Base-by-base conservation (phyloP, 2,113 vertebrate species). In the Neotoma lepida region DNA sequence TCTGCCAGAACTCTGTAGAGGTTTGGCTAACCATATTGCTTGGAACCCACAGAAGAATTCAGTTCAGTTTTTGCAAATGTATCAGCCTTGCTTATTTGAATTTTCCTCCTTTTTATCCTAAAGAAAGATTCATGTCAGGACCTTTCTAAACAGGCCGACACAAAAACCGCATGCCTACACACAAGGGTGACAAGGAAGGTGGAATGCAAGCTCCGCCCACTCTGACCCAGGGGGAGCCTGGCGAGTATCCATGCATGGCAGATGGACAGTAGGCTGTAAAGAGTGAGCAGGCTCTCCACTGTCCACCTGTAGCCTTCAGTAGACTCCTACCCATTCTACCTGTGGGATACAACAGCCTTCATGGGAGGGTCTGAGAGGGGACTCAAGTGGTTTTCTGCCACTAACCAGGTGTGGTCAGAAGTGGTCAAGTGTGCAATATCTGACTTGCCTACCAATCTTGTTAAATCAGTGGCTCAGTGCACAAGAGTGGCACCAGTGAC, bases 341-440 rank as follows among this genome's bases (percentile, higher is more conserved):
- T 33, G 41, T 58, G 49, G 51, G 33, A 24, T 44, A 26, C 41
- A 41, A 13, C 41, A 30, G 18, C 51, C 51, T 7, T 24, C 51
- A 78, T 44, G 13, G 17, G 63, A 39, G 35, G 3, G 24, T 13
- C 26, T 39, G 10, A 14, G n/a, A n/a, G 9, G 15, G 30, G 28
- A 22, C 56, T 18, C n/a, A 10, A 2, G 15, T 7, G 7, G 49
- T 14, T 28, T 58, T 76, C 39, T 1, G 17, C n/a, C n/a, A 39
- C 58, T 24, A 35, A 39, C n/a, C 3, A 64, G 49, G 4, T 39
- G 12, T 80, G 81, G 73, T 26, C 54, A 24, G 78, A 15, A 3
- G 14, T 33, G 22, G 39, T 6, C 28, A 30, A 24, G 6, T 8
- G 0, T 12, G 1, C 74, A 39, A 0, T 15, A 28, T 14, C 13